phyloP scores from a whole-genome alignment of 1,140 invertebrate genomes.

The Bombyx mori region DNA sequence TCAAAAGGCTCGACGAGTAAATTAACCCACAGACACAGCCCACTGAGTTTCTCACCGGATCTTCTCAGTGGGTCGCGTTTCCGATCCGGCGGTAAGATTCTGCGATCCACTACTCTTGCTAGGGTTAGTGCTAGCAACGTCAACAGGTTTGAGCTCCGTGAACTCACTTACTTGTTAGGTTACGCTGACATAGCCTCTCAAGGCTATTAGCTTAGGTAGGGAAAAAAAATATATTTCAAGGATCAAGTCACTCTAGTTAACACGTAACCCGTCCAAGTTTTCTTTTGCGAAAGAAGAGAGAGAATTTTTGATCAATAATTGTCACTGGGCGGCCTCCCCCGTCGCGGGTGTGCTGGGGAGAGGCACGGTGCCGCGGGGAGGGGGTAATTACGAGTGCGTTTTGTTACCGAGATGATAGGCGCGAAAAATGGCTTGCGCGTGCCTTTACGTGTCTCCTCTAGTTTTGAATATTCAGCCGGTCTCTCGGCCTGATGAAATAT shows the following conservation, averaged over 20 bases:
- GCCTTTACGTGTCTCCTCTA: conserved; percentile 65
- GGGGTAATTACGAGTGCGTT: conserved; percentile 69
- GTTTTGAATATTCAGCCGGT: conserved; percentile 67
- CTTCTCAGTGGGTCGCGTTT: too few relatives aligned
- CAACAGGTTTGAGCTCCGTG: too few relatives aligned
- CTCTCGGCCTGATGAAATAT: conserved; percentile 66
- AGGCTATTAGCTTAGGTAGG: too few relatives aligned
- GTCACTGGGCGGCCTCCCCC: conserved; percentile 60
- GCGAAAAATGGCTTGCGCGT: conserved; percentile 69
- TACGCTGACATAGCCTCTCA: too few relatives aligned
- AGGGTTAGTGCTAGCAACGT: too few relatives aligned
- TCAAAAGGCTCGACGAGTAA: too few relatives aligned
- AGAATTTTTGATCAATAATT: conserved; percentile 72
- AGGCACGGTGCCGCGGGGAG: conserved; percentile 23
- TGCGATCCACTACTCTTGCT: too few relatives aligned
- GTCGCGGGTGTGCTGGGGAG: conserved; percentile 14
- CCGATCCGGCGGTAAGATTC: too few relatives aligned
- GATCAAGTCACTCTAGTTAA: conserved; percentile 55
- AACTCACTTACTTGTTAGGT: too few relatives aligned
- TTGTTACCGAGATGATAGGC: conserved; percentile 70
- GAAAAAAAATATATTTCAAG: conserved; percentile 38
- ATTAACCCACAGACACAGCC: too few relatives aligned
- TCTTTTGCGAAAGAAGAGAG: conserved; percentile 71
- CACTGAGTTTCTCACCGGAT: too few relatives aligned
- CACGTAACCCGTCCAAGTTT: conserved; percentile 71